Percentiles rank a stretch among this genome's conserved stretches.
Evolutionary conservation across 1,140 invertebrate species (phyloP).

Genomic region (Rhyzopertha dominica): DNA sequence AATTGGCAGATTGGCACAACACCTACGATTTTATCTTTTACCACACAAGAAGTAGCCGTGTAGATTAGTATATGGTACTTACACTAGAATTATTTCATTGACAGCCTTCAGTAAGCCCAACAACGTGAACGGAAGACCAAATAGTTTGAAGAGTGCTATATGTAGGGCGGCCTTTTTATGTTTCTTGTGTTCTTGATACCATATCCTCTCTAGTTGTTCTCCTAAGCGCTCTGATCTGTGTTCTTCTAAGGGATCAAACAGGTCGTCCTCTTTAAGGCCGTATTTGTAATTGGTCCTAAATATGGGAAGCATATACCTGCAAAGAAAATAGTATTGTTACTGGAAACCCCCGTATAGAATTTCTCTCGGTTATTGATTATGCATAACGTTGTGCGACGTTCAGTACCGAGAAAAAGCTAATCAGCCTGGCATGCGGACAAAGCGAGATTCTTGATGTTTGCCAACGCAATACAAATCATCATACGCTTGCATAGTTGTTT

Average conservation of each 20-base stretch:
- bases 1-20: background rate
- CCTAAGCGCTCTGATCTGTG: constrained; percentile 54
- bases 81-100: constrained; percentile 43
- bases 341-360: too few relatives aligned
- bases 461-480: too few relatives aligned
- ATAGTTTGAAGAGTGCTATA: constrained; percentile 42
- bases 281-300: constrained; percentile 51
- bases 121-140: constrained; percentile 41
- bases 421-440: too few relatives aligned
- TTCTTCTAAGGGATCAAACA: constrained; percentile 53
- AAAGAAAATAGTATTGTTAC: too few relatives aligned
- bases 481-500: too few relatives aligned
- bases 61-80: constrained; percentile 20
- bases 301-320: constrained; percentile 49
- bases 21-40: constrained; percentile 30
- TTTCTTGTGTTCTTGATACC: constrained; percentile 47
- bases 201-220: constrained; percentile 51
- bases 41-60: background rate
- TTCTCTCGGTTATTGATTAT: too few relatives aligned
- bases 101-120: constrained; percentile 42
- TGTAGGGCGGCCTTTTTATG: constrained; percentile 39
- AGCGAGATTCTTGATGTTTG: too few relatives aligned
- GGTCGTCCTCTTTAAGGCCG: constrained; percentile 53
- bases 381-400: too few relatives aligned
- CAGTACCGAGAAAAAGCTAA: too few relatives aligned